Evolutionary conservation across 2,113 vertebrate genomes (phyloP), one percentile per base, ranked within the genome.

Genomic region (Corythornis madagascariensis): DNA sequence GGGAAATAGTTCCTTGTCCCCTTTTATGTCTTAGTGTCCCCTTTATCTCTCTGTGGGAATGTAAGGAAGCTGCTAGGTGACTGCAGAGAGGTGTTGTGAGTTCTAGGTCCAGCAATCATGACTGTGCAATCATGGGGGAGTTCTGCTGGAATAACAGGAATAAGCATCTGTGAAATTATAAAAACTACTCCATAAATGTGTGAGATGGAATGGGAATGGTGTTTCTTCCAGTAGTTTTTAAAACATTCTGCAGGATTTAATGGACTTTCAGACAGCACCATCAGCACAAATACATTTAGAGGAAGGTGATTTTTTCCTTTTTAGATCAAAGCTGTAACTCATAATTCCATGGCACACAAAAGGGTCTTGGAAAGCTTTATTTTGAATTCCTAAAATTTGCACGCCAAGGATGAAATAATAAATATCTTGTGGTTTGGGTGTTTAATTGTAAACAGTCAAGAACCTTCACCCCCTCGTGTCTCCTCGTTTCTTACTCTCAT

Each of bases 361-460:
- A 75, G 43, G 4, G 3, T 19, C 47, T 79, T 31, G 10, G 25
- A 42, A 73, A 78, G 19, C 20, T 81, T n/a, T 81, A 1, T 12
- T 87, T 66, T 82, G 45, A 50, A 79, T 82, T 94, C 55, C 63
- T 82, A 11, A 91, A 85, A 94, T 82, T 76, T 93, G 28, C 55
- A 8, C 0, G 33, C 76, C 70, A 65, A 71, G 87, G 42, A 70
- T 0, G 1, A 86, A 87, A 75, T 74, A 94, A 89, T 43, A 66
- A 89, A 71, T 93, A 67, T 71, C 22, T 92, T 74, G 72, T 81
- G 72, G 83, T 77, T 93, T 73, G 72, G 52, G 79, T 83, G 69
- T 86, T 71, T 83, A 80, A 74, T 56, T 91, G 64, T 94, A 88
- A 94, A 88, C 76, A 86, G 75, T 64, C 33, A 64, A 42, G 85